Evolutionary conservation across 2,888 invertebrate genomes (phyloP), one percentile per base, ranked within the genome.

Genomic region (Timema cristinae): DNA sequence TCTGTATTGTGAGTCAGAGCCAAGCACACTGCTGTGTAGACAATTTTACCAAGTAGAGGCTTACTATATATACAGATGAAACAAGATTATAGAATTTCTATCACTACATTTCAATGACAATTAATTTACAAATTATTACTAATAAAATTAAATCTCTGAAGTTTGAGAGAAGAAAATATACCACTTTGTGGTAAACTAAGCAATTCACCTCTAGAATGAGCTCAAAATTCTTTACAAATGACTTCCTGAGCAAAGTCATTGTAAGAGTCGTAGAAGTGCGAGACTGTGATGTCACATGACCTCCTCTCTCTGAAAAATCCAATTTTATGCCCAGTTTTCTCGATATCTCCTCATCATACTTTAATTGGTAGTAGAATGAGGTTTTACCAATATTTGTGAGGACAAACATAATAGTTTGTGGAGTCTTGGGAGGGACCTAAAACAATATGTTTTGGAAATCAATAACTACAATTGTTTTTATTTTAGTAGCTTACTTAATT

Each of bases 321-420:
- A 73, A 51, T 47, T 47, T 77, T 69, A 67, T 70, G n/a, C 56
- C 69, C 54, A 73, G 73, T 6, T 61, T 54, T 48, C 73, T 54
- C 52, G 63, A 68, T 16, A 75, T 73, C 66, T 79, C 77, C 13
- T 79, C 77, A 16, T 79, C 77, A n/a, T 79, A 75, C 15, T 77
- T 77, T 83, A 83, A 83, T 7, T 75, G 73, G 74, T 80, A 84
- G 72, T 79, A 79, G 75, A 83, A 82, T 11, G 79, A 78, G 16
- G 79, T 77, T 66, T 79, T 78, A 7, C 83, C 82, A 16, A 75
- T 73, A 75, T 84, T 84, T 2, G 67, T n/a, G n/a, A n/a, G n/a
- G n/a, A n/a, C n/a, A n/a, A n/a, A n/a, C n/a, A n/a, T n/a, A n/a
- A n/a, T n/a, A 49, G 73, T 71, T 69, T 77, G 76, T 32, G 78